A percentile compares a stretch with the other conserved stretches of the same genome.
Conservation (phyloP, 2,888 invertebrate species). For the Scrobipalpa costella region DNA sequence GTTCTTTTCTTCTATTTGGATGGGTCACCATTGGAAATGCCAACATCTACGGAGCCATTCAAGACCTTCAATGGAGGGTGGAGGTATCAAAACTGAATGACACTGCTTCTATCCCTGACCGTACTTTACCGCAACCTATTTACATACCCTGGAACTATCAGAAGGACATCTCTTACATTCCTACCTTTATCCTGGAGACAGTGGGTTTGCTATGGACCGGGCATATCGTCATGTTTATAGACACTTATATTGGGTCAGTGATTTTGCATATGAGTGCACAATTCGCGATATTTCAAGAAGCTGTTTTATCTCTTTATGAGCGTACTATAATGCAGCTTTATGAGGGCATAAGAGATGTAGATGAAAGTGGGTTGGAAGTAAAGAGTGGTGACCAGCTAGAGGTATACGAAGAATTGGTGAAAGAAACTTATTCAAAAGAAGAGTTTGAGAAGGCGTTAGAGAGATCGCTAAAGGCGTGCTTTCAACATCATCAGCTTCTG, state of each 20-base stretch:
- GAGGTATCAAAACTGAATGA: slow-evolving; percentile 54
- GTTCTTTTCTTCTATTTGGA: slow-evolving; percentile 66
- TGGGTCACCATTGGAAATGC: slow-evolving; percentile 72
- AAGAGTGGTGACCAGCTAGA: slow-evolving; percentile 36
- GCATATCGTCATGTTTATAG: slow-evolving; percentile 73
- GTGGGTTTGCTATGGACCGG: slow-evolving; percentile 73
- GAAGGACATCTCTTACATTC: slow-evolving; percentile 56
- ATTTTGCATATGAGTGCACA: slow-evolving; percentile 73
- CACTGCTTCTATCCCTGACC: slow-evolving; percentile 47
- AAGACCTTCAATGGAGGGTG: slow-evolving; percentile 65
- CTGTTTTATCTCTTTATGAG: slow-evolving; percentile 62
- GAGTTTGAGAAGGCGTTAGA: slow-evolving; percentile 61
- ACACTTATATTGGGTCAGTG: slow-evolving; percentile 71
- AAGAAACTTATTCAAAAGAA: slow-evolving; percentile 46
- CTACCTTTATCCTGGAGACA: slow-evolving; percentile 66
- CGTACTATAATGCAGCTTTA: slow-evolving; percentile 56
- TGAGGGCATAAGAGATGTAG: slow-evolving; percentile 38
- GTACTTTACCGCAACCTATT: slow-evolving; percentile 70
- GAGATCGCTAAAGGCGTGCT: slow-evolving; percentile 55
- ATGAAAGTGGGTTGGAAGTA: slow-evolving; percentile 30
- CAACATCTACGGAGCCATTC: slow-evolving; percentile 63
- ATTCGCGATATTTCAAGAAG: slow-evolving; percentile 64
- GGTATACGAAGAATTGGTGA: slow-evolving; percentile 50
- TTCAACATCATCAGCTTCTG: slow-evolving; percentile 69
- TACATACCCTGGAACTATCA: slow-evolving; percentile 75